phyloP scores from a whole-genome alignment of 2,888 invertebrate genomes.

The Ornithoptera priamus region DNA sequence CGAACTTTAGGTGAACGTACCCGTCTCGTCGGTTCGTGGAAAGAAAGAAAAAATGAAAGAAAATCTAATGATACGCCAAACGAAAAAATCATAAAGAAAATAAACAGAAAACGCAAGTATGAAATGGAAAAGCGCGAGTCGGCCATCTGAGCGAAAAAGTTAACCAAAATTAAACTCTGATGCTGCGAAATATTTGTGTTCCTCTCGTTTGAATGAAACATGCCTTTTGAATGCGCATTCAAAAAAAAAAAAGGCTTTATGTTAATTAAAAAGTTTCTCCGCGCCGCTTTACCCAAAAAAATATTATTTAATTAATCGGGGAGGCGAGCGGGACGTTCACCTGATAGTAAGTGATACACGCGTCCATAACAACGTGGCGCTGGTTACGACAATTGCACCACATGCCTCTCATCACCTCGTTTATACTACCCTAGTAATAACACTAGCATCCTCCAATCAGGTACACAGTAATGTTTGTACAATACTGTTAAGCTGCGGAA shows the following conservation, averaged over 20 bases:
- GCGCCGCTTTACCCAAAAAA: background rate
- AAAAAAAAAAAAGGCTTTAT: background rate
- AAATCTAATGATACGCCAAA: background rate
- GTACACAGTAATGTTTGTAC: too few species aligned
- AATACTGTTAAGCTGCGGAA: too few species aligned
- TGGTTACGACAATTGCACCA: too few species aligned
- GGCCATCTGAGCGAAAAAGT: background rate
- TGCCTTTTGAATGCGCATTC: slow-evolving; percentile 5
- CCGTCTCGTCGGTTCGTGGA: too few species aligned
- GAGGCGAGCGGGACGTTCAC: too few species aligned
- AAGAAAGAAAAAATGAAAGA: too few species aligned
- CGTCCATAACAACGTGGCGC: too few species aligned
- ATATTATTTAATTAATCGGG: background rate
- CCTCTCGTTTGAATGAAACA: slow-evolving; percentile 13
- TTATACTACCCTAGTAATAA: too few species aligned
- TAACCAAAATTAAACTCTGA: background rate
- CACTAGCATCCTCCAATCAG: too few species aligned
- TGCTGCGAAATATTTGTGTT: slow-evolving; percentile 4
- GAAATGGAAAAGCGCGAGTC: background rate
- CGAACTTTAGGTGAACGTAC: too few species aligned
- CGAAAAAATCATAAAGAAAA: background rate
- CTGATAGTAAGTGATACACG: too few species aligned
- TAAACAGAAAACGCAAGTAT: background rate
- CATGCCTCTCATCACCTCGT: too few species aligned
- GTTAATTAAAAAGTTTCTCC: background rate